Percentiles rank a stretch among this genome's conserved stretches.
These are phyloP conservation scores for Notiomystis cincta DNA, from an alignment of 2,113 vertebrate species.

Conservation along the genomic window DNA sequence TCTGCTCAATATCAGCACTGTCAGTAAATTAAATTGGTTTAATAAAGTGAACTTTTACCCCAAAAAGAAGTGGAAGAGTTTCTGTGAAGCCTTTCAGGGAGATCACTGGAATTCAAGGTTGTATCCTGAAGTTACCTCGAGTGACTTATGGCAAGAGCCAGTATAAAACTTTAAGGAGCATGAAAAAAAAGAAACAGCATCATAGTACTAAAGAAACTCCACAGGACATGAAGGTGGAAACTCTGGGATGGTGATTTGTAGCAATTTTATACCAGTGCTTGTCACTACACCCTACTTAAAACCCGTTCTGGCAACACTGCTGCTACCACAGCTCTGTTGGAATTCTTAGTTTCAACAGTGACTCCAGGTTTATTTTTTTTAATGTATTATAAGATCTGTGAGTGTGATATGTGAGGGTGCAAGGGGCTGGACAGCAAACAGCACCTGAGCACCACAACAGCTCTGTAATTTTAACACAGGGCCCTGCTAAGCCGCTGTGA, in stretches of 20 bases:
- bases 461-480: background rate
- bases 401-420: background rate
- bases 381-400: background rate
- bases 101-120: background rate
- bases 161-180: background rate
- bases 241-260: background rate
- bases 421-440: background rate
- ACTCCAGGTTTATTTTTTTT: background rate
- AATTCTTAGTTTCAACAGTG: background rate
- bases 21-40: background rate
- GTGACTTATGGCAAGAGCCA: background rate
- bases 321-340: background rate
- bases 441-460: background rate
- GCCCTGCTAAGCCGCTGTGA: background rate
- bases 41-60: background rate
- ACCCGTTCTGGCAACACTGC: background rate
- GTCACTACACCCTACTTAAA: background rate
- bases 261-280: background rate
- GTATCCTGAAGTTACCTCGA: background rate
- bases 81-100: background rate
- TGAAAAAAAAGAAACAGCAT: background rate
- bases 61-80: background rate
- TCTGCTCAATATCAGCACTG: background rate
- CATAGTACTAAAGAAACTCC: background rate
- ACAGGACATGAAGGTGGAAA: background rate